phyloP scores from a whole-genome alignment of 2,113 vertebrate genomes.

The Alouatta palliata region DNA sequence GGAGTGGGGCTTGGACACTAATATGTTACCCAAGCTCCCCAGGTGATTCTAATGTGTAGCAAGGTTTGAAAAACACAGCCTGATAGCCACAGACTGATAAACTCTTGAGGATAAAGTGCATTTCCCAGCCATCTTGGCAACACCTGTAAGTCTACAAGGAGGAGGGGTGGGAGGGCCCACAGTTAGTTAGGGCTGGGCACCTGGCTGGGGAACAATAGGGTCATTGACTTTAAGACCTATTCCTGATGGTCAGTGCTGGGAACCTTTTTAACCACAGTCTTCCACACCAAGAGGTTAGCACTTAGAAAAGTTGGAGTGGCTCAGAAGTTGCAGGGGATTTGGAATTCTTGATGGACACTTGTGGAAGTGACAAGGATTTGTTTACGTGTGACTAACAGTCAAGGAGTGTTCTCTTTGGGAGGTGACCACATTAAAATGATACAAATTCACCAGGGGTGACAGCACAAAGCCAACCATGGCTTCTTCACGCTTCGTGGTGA shows the following conservation, averaged over 20 bases:
- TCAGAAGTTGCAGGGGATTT: background rate
- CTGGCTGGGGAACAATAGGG: no score
- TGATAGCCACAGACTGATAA: background rate
- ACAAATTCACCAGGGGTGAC: background rate
- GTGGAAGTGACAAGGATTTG: background rate
- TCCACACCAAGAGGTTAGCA: background rate
- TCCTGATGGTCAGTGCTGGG: background rate
- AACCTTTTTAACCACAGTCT: background rate
- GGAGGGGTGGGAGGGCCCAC: no score
- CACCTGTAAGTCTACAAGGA: background rate
- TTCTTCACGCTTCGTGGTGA: background rate
- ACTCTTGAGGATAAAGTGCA: background rate
- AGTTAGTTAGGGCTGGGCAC: no score
- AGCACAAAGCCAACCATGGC: background rate
- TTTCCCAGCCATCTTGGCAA: background rate
- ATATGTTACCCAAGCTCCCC: background rate
- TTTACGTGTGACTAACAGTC: background rate
- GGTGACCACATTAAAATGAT: background rate
- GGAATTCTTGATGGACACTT: background rate
- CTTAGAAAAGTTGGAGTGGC: background rate
- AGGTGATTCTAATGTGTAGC: background rate
- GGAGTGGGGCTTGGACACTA: background rate
- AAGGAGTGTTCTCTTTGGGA: background rate
- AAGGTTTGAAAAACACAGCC: background rate
- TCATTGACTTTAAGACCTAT: background rate